These are phyloP conservation scores for Erpetoichthys calabaricus DNA, from an alignment of 2,797 vertebrate species.

Conservation along the genomic window DNA sequence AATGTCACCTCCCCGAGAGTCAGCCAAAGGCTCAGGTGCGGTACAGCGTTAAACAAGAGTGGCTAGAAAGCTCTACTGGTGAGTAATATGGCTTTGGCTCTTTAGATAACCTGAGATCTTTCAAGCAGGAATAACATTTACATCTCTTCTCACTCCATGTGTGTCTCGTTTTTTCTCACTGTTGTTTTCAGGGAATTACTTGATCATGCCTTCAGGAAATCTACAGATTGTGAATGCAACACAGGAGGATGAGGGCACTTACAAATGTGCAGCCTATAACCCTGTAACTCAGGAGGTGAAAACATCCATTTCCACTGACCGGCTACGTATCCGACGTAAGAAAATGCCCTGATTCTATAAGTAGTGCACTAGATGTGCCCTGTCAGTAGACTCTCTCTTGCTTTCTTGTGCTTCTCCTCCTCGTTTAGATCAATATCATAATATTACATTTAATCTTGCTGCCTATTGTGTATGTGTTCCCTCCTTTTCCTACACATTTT, in stretches of 20 bases:
- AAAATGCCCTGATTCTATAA: background rate
- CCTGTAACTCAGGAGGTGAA: conserved; percentile 92
- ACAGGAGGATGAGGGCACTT: conserved; percentile 81
- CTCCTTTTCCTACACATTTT: too few species aligned
- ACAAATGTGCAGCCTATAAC: conserved; percentile 93
- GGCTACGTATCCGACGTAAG: conserved; percentile 88
- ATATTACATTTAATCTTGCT: too few species aligned
- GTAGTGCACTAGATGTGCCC: background rate
- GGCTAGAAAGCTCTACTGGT: conserved; percentile 93
- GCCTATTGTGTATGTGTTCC: too few species aligned
- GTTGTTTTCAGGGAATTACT: conserved; percentile 71
- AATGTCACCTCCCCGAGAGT: conserved; percentile 88
- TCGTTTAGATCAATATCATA: too few species aligned
- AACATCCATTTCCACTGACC: conserved; percentile 76
- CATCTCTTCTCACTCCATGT: too few species aligned
- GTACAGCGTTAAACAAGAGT: conserved; percentile 94
- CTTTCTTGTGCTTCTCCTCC: background rate
- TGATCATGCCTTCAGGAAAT: conserved; percentile 97
- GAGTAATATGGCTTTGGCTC: conserved; percentile 4
- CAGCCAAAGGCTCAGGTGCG: conserved; percentile 95
- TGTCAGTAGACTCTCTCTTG: background rate
- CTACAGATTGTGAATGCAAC: conserved; percentile 94
- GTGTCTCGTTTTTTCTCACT: background rate
- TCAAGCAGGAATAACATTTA: too few species aligned
- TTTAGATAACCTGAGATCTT: too few species aligned